A percentile compares a stretch with the other conserved stretches of the same genome.
Conservation (phyloP, 2,113 vertebrate species). For the Myiozetetes cayanensis region DNA sequence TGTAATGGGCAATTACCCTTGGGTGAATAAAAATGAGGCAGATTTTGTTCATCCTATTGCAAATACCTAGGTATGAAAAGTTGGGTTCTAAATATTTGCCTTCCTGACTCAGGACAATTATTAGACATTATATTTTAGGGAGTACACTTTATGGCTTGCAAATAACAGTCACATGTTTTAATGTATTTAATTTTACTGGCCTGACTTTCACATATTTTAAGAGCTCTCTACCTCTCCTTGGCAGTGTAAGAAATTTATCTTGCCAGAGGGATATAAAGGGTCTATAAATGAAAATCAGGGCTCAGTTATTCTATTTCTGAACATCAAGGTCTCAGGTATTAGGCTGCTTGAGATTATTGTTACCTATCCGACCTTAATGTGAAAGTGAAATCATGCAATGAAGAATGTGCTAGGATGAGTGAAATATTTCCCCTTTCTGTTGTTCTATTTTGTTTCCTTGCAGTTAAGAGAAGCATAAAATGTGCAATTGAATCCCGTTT, state of each 20-base stretch:
- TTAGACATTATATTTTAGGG: conserved; percentile 34
- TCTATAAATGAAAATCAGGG: conserved; percentile 39
- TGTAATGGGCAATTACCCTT: neutral
- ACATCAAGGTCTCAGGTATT: conserved; percentile 11
- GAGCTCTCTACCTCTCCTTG: neutral
- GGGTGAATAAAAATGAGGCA: conserved; percentile 3
- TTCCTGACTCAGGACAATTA: conserved; percentile 44
- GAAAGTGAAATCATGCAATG: conserved; percentile 64
- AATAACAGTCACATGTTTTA: conserved; percentile 49
- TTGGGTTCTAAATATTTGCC: conserved; percentile 41
- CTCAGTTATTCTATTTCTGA: conserved; percentile 17
- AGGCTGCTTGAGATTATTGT: conserved; percentile 33
- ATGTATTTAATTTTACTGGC: conserved; percentile 55
- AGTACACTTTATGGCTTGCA: conserved; percentile 31
- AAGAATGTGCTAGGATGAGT: conserved; percentile 61
- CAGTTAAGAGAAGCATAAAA: conserved; percentile 66
- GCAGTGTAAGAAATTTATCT: conserved; percentile 22
- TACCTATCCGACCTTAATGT: conserved; percentile 55
- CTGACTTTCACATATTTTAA: conserved; percentile 47
- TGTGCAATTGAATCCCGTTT: conserved; percentile 63
- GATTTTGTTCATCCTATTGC: conserved; percentile 1
- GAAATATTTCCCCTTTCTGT: conserved; percentile 53
- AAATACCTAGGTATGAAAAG: neutral
- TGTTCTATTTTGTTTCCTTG: conserved; percentile 49
- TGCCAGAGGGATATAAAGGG: conserved; percentile 25